These are phyloP conservation scores for Hyperopisus bebe DNA, from an alignment of 2,113 vertebrate genomes.

Conservation along the genomic window DNA sequence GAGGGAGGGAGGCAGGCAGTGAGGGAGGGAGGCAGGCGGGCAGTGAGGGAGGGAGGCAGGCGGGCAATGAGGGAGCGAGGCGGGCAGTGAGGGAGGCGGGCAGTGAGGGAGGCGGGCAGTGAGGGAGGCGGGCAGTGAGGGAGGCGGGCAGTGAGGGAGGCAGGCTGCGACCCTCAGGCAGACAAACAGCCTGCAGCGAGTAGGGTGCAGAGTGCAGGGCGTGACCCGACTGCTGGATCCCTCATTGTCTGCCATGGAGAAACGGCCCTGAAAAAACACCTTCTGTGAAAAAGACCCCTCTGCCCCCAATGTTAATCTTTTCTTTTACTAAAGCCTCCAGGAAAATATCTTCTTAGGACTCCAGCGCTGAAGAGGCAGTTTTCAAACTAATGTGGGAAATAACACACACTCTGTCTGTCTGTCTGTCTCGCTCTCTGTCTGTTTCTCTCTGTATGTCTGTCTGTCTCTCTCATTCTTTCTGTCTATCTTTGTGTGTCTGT, in stretches of 20 bases:
- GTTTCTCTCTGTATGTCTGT: neutral
- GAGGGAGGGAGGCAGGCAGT: no score
- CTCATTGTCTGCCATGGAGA: constrained; percentile 56
- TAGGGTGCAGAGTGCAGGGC: neutral
- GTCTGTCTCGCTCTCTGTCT: neutral
- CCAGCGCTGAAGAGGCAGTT: neutral
- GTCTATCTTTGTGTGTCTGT: neutral
- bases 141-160: no score
- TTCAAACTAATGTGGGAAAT: neutral
- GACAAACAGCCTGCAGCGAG: no score
- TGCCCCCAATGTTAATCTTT: constrained; percentile 41
- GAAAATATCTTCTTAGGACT: neutral
- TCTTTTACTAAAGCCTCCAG: constrained; percentile 40
- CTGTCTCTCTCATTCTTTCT: neutral
- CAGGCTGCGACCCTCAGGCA: no score
- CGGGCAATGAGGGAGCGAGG: neutral
- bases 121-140: no score
- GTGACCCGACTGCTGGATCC: neutral
- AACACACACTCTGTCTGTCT: neutral
- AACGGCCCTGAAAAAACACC: constrained; percentile 53
- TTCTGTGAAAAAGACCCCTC: constrained; percentile 39
- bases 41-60: neutral
- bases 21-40: no score
- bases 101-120: no score
- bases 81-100: no score